Evolutionary conservation across 23 tunicate genomes (phyloP), one percentile per base, ranked within the genome.

Genomic region (Styela clava): DNA sequence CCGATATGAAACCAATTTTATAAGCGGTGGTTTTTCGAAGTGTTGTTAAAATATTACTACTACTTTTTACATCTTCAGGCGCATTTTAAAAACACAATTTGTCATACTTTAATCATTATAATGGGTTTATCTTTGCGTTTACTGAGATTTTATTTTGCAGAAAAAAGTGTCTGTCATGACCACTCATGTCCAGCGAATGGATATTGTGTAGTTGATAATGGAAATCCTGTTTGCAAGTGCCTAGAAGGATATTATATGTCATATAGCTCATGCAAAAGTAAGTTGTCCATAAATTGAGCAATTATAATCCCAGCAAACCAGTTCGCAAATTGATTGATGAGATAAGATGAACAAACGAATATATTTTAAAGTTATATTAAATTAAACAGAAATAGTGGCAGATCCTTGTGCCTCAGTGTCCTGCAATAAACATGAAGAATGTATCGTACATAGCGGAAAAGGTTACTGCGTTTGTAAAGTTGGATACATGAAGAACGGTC

Each of bases 391-490:
- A 71, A 16, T 5, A 19, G 20, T 34, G 5, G 77, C 29, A 16
- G 77, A 71, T 71, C 35, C 35, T 12, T 71, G 77, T 32, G 23
- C 77, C 3, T 31, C 34, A 34, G 12, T 28, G 34, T 3, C 32
- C 5, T 71, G 77, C 77, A 32, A 30, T 3, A 5, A 21, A 20
- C 32, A 71, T 32, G 77, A 71, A 29, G 23, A 28, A 30, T 71
- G 77, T 34, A 32, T 34, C 7, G 34, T 16, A 30, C 34, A 71
- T 32, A 29, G 16, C 34, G 35, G 35, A 71, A 71, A 71, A 33
- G 77, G 35, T 21, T 71, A 71, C 29, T 71, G 77, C 35, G 77
- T 71, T 21, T 71, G 77, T 30, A 71, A 71, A 32, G 35, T 34
- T 21, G 77, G 77, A 29, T 71, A 71, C 37, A 35, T 29, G 35